Percentiles rank a stretch among this genome's conserved stretches.
These are phyloP conservation scores for Astur gentilis DNA, from an alignment of 2,113 vertebrate species.

Conservation along the genomic window DNA sequence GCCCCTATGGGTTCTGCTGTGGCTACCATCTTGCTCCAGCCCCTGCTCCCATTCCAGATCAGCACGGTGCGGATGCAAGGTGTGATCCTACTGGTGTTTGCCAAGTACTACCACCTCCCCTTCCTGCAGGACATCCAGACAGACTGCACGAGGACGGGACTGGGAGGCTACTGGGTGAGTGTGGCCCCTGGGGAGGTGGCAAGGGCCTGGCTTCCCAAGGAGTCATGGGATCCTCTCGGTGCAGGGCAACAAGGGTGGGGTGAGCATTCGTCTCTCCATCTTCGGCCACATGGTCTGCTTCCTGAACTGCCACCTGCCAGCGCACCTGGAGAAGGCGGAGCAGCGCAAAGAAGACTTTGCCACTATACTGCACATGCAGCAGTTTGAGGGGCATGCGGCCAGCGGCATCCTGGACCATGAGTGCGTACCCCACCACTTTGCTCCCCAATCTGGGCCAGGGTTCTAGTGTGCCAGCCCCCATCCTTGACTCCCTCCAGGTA, in stretches of 20 bases:
- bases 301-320: conserved; percentile 97
- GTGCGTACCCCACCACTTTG: conserved; percentile 71
- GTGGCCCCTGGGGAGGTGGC: neutral
- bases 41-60: conserved; percentile 71
- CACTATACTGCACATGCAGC: conserved; percentile 95
- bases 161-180: conserved; percentile 85
- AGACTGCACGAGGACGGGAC: conserved; percentile 88
- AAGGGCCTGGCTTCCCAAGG: conserved; percentile 43
- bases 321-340: conserved; percentile 94
- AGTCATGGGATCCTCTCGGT: neutral
- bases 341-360: conserved; percentile 96
- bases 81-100: conserved; percentile 90
- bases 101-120: conserved; percentile 89
- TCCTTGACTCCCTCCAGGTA: neutral
- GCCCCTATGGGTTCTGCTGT: neutral
- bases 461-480: neutral
- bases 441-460: neutral
- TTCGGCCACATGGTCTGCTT: conserved; percentile 96
- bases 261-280: conserved; percentile 85
- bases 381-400: conserved; percentile 86
- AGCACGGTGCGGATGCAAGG: conserved; percentile 96
- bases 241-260: conserved; percentile 97
- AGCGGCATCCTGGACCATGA: conserved; percentile 93
- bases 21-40: neutral
- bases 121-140: conserved; percentile 87